Base-by-base conservation (phyloP, 2,888 invertebrate genomes). In the Sinhomidia bicolor region DNA sequence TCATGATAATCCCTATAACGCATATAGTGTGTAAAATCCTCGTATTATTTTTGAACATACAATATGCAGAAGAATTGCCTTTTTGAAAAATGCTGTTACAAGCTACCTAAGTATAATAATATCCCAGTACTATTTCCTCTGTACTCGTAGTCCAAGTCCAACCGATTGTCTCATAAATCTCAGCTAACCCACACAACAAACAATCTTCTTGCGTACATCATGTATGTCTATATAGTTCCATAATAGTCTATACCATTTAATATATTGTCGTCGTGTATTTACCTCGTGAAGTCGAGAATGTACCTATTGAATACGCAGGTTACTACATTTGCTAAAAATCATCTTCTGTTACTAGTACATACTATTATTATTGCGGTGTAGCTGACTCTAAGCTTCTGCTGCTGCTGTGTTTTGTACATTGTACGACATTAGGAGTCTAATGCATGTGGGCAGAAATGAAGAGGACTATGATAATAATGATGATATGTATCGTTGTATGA, bases 151-250 rank as follows among this genome's bases (percentile, higher is more conserved):
- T 54, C 51, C 51, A 17, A 17, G 4, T 65, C 6, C 5, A 57
- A 1, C 60, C 26, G 12, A 60, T 32, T 65, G 29, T 65, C 65
- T 32, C 29, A 65, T 65, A 65, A 65, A 65, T 65, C 65, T 65
- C 65, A 29, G 32, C 65, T 4, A 65, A n/a, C 65, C 65, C 65
- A 65, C 65, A 65, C 32, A 26, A 62, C 23, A 23, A 62, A 29
- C 26, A 62, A 5, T 47, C 47, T 47, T 14, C 47, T 14, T 47
- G 10, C 47, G 2, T 47, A 47, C 47, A 10, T 47, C n/a, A n/a
- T n/a, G n/a, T n/a, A n/a, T n/a, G n/a, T n/a, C n/a, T n/a, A n/a
- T n/a, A n/a, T n/a, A n/a, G n/a, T n/a, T n/a, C n/a, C n/a, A n/a
- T n/a, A n/a, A n/a, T n/a, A n/a, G n/a, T n/a, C n/a, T n/a, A n/a